phyloP scores from a whole-genome alignment of 2,113 vertebrate species.

The Merops nubicus region DNA sequence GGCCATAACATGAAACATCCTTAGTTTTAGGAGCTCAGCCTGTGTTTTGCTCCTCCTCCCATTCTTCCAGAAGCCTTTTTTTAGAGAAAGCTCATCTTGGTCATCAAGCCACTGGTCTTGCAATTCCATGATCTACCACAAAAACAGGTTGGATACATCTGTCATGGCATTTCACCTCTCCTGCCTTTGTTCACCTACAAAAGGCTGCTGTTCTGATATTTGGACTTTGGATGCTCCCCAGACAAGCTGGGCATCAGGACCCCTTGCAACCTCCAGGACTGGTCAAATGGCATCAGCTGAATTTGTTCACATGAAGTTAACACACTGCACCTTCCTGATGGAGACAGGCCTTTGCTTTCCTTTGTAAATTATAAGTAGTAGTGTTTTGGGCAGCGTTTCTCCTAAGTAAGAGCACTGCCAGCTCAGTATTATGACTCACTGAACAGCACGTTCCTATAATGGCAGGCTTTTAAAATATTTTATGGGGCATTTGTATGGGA shows the following conservation, averaged over 20 bases:
- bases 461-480: slow-evolving; percentile 31
- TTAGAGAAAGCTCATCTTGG: neutral
- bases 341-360: neutral
- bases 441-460: neutral
- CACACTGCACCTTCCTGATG: neutral
- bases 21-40: neutral
- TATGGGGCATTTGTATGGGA: neutral
- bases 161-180: neutral
- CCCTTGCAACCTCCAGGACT: neutral
- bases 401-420: neutral
- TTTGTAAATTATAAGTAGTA: neutral
- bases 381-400: neutral
- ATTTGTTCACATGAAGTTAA: neutral
- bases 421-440: neutral
- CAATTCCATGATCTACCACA: neutral
- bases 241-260: neutral
- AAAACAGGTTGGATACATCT: accelerated
- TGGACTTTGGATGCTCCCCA: neutral
- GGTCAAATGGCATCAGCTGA: neutral
- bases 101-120: accelerated
- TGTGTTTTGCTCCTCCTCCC: neutral
- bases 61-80: neutral
- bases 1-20: neutral
- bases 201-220: neutral
- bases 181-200: neutral